Base-by-base conservation (phyloP, 2,888 invertebrate species). In the Pseudoips prasinana region DNA sequence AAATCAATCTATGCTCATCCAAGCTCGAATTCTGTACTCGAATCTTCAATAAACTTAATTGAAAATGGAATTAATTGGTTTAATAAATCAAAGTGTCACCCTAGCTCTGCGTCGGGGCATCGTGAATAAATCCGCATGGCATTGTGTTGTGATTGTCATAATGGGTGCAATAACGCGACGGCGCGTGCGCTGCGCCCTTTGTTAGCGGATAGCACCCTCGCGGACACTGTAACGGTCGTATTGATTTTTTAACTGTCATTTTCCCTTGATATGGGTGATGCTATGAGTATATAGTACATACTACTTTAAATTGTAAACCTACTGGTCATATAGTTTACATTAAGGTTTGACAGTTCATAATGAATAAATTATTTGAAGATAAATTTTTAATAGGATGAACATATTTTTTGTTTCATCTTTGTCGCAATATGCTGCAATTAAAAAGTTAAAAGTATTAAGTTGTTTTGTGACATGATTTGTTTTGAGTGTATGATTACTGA, bases 221-320 rank as follows among this genome's bases (percentile, higher is more conserved):
- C 82, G 67, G 77, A 79, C 77, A 77, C 66, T 71, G 45, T 71
- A 87, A 87, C 87, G 84, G 87, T 65, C 70, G 65, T 87, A 88
- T 88, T 81, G 88, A 88, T 88, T 87, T 88, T 87, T 79, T 82
- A 86, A 88, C 88, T 80, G 87, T 73, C 84, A 77, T 60, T 73
- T 62, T 65, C 63, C 61, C 68, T 53, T 48, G 38, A 29, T 35
- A 27, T 34, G 14, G 14, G 5, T 44, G 26, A 22, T 40, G 26
- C 33, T 29, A 22, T 35, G 46, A 37, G 17, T 53, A 35, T 29
- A n/a, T n/a, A n/a, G n/a, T n/a, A n/a, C n/a, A n/a, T n/a, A n/a
- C n/a, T n/a, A n/a, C n/a, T n/a, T n/a, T n/a, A n/a, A n/a, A n/a
- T n/a, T n/a, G n/a, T n/a, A n/a, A n/a, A n/a, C n/a, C n/a, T n/a